Evolutionary conservation across 2,888 invertebrate species (phyloP), one percentile per base, ranked within the genome.

Genomic region (Cantharis flavilabris): DNA sequence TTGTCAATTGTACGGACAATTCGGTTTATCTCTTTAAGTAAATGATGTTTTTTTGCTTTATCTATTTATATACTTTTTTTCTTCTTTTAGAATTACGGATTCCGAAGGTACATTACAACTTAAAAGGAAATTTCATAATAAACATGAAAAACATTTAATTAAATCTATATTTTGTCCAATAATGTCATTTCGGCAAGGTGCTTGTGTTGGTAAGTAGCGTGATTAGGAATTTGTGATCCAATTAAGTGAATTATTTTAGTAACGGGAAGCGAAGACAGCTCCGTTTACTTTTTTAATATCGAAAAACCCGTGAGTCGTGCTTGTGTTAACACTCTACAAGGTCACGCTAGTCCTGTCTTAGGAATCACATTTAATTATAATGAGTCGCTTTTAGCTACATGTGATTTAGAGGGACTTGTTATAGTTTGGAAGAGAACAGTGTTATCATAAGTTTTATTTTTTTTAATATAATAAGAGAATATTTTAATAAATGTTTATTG

Each of bases 331-430:
- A 92, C 91, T 76, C 84, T 92, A 33, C 92, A 92, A 88, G 92
- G 96, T 9, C 97, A 97, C 88, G 94, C 95, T 1, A 92, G 93
- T n/a, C 93, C 96, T 0, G 95, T 96, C 72, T 89, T 96, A 18
- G 95, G 96, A 72, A 94, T 96, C 28, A 93, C 94, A 82, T 96
- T 97, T 88, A 96, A 96, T 89, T 95, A 95, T 88, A 95, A 96
- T 88, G 96, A 97, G 90, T 94, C 95, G 85, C 90, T 96, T 81
- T 89, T 97, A 79, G 96, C 96, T 62, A 95, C 95, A 30, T 95
- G 95, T 86, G 97, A 97, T 90, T 90, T 93, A 72, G 92, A 94
- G 81, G 96, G 95, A 0, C 91, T 94, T 77, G 93, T 95, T 81
- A 95, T 95, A 84, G 91, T 95, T 76, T 95, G 95, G 95, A 90